Evolutionary conservation across 2,888 invertebrate species (phyloP).

Genomic region (Eristalis pertinax): DNA sequence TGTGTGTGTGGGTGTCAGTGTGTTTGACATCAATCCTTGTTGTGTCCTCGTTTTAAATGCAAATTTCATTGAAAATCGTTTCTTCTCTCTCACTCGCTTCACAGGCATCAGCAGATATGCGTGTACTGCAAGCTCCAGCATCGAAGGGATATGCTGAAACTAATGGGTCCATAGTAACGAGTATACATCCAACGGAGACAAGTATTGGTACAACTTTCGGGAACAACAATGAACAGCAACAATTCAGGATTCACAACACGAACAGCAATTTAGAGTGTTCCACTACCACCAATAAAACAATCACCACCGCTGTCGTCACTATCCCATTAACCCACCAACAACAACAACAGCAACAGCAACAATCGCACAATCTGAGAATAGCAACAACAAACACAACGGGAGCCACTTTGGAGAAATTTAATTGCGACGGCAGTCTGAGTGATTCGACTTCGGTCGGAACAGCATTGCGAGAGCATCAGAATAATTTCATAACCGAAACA

Average conservation of each 20-base stretch:
- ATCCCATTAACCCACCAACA: conserved; percentile 60
- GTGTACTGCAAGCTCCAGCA: conserved; percentile 64
- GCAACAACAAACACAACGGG: conserved; percentile 11
- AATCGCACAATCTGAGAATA: conserved; percentile 55
- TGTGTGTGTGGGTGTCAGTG: not conserved
- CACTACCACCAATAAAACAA: conserved; percentile 26
- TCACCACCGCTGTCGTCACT: conserved; percentile 19
- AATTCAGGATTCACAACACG: conserved; percentile 50
- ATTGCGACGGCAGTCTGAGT: conserved; percentile 30
- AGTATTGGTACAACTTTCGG: conserved; percentile 41
- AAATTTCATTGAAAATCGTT: conserved; percentile 40
- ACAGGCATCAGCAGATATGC: conserved; percentile 64
- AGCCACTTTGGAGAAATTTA: conserved; percentile 27
- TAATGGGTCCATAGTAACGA: conserved; percentile 31
- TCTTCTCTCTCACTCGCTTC: not conserved
- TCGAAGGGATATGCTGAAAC: conserved; percentile 66
- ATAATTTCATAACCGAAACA: conserved; percentile 53
- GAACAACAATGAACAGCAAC: conserved; percentile 56
- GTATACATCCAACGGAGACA: conserved; percentile 9
- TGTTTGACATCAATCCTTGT: conserved; percentile 27
- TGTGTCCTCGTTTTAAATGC: conserved; percentile 32
- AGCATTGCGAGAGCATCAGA: conserved; percentile 48
- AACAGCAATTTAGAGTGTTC: conserved; percentile 46
- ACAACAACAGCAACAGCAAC: conserved; percentile 9
- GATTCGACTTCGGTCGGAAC: conserved; percentile 31